Percentiles rank a stretch among this genome's conserved stretches.
phyloP scores from a whole-genome alignment of 2,113 vertebrate genomes.

The Perca schrenkii region DNA sequence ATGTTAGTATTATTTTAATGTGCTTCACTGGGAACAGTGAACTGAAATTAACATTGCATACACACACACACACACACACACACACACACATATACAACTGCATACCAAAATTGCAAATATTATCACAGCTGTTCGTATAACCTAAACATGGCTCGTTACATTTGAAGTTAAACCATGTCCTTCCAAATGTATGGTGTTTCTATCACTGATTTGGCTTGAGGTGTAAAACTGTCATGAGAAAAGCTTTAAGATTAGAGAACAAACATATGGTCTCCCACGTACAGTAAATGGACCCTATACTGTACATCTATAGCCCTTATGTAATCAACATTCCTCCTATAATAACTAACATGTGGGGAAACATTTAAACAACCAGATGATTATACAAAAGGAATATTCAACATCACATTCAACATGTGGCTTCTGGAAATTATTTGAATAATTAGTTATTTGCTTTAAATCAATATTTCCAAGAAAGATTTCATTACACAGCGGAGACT shows the following conservation, averaged over 20 bases:
- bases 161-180: slow-evolving; percentile 26
- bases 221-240: slow-evolving; percentile 27
- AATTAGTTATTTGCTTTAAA: slow-evolving; percentile 23
- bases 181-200: slow-evolving; percentile 5
- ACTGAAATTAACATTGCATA: slow-evolving; percentile 7
- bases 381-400: slow-evolving; percentile 10
- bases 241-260: slow-evolving; percentile 5
- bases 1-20: not conserved
- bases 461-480: slow-evolving; percentile 12
- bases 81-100: slow-evolving; percentile 12
- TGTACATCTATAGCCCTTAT: slow-evolving; percentile 17
- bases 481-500: slow-evolving; percentile 4
- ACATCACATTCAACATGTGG: not conserved
- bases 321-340: slow-evolving; percentile 45
- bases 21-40: not conserved
- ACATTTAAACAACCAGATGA: slow-evolving; percentile 46
- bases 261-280: slow-evolving; percentile 20
- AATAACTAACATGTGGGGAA: slow-evolving; percentile 58
- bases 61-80: not conserved
- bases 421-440: slow-evolving; percentile 8
- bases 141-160: not conserved
- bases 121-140: slow-evolving; percentile 8
- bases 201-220: slow-evolving; percentile 13
- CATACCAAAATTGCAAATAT: slow-evolving; percentile 24
- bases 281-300: slow-evolving; percentile 8